A percentile compares a stretch with the other conserved stretches of the same genome.
Conservation (phyloP, 2,888 invertebrate species). For the Cynaeus angustus region DNA sequence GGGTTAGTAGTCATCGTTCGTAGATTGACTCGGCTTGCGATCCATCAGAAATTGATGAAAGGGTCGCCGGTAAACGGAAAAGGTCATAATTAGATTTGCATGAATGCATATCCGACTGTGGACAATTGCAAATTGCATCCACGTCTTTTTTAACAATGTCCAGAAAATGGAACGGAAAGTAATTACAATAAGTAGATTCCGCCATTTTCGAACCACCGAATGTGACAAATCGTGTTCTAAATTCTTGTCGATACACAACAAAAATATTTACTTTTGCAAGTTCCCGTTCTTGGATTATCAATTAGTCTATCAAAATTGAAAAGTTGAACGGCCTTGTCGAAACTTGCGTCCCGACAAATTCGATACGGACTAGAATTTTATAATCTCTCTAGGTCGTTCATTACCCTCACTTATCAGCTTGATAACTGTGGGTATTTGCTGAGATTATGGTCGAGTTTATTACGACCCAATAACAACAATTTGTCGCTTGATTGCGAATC, state of each 20-base stretch:
- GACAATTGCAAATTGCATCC: conserved; percentile 48
- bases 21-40: no score
- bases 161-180: conserved; percentile 2
- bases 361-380: conserved; percentile 35
- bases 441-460: conserved; percentile 39
- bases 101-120: conserved; percentile 42
- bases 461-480: conserved; percentile 38
- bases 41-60: conserved; percentile 12
- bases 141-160: conserved; percentile 18
- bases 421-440: conserved; percentile 40
- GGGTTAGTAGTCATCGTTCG: no score
- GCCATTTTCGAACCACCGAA: no score
- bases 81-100: conserved; percentile 44
- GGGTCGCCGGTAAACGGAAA: conserved; percentile 25
- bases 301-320: not conserved
- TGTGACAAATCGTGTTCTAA: no score
- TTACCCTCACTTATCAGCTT: conserved; percentile 38
- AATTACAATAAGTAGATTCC: not conserved
- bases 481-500: conserved; percentile 19
- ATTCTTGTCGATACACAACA: not conserved
- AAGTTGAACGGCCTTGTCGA: conserved; percentile 31
- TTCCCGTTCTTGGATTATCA: not conserved
- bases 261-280: not conserved
- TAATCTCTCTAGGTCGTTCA: conserved; percentile 47
- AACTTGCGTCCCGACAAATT: conserved; percentile 8